Evolutionary conservation across 2,113 vertebrate genomes (phyloP).

Genomic region (Phasianus colchicus): DNA sequence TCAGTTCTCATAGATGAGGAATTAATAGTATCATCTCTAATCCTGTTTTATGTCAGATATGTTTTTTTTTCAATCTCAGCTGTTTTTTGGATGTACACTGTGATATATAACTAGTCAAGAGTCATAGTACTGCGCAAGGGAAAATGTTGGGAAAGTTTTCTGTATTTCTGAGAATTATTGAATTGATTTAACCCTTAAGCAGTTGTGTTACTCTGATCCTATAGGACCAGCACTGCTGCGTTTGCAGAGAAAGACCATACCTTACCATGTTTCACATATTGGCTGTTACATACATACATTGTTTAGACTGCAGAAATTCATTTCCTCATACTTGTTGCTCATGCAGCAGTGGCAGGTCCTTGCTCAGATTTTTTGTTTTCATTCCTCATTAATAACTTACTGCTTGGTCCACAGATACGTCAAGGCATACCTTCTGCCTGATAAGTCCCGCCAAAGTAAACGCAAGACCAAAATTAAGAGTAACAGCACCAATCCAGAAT

Average conservation of each 20-base stretch:
- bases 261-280: not conserved
- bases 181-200: not conserved
- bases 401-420: constrained; percentile 85
- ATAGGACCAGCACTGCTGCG: not conserved
- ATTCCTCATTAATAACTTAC: not conserved
- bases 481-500: constrained; percentile 92
- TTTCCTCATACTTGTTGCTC: accelerated
- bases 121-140: not conserved
- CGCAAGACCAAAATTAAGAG: constrained; percentile 96
- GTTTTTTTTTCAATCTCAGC: not conserved
- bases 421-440: constrained; percentile 96
- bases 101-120: not conserved
- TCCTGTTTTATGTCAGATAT: accelerated
- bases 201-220: not conserved
- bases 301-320: not conserved
- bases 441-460: constrained; percentile 95
- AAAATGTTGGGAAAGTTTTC: not conserved
- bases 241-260: not conserved
- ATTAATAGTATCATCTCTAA: not conserved
- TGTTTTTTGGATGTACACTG: not conserved
- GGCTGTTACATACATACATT: accelerated
- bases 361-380: not conserved
- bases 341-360: not conserved
- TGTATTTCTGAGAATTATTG: not conserved
- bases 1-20: not conserved